Evolutionary conservation across 2,888 invertebrate species (phyloP), one percentile per base, ranked within the genome.

Genomic region (Drosophila rellima): DNA sequence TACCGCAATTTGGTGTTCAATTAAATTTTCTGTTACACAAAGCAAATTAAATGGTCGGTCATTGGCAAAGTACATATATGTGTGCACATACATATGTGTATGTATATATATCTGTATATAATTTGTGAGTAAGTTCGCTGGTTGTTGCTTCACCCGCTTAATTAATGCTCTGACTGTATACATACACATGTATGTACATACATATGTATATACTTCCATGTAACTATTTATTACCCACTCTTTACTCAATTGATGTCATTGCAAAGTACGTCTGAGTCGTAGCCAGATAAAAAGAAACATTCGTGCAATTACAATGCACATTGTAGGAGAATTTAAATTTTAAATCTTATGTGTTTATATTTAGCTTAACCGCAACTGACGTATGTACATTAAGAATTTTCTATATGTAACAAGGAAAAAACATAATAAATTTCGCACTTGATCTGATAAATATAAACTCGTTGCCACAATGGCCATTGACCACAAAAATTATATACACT

Each of bases 221-320:
- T 69, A 83, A 71, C 72, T 67, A 68, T 70, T 71, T 45, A 63
- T 63, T 63, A 40, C 57, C 50, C 62, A 55, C 57, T 62, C 11
- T 50, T 44, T 40, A 42, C 33, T 54, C 50, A 74, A 66, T 74
- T 74, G 66, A 59, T 60, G 62, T 42, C 55, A 40, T 42, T 57
- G 59, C 62, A 60, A 62, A 62, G 39, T 57, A 29, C 37, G 35
- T 40, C 44, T 63, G 59, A 50, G 48, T 61, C 42, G 20, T 50
- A 42, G 40, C 51, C 47, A 26, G 57, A 60, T 54, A 48, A 57
- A 66, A 60, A 23, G 23, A 60, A 31, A 20, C 51, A 45, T 40
- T 55, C 39, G 45, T 51, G 48, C 55, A 79, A 54, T 63, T 51
- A 74, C 42, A 40, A 44, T 37, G 48, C 40, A 37, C 48, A 64